A percentile compares a stretch with the other conserved stretches of the same genome.
Evolutionary conservation across 2,113 vertebrate genomes (phyloP).

Genomic region (Rutilus rutilus): DNA sequence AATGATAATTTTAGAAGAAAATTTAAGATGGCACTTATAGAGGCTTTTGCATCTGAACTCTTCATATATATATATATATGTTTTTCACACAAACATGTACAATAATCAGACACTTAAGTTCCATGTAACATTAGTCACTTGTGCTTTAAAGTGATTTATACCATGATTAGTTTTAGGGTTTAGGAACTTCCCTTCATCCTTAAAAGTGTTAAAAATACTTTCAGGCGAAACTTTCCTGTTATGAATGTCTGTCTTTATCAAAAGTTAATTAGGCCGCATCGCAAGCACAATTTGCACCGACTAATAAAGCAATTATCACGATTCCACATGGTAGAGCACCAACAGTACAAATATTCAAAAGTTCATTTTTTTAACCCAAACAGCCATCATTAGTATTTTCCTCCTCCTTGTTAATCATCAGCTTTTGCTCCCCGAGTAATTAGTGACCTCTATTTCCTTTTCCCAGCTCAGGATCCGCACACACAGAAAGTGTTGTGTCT

Average conservation of each 20-base stretch:
- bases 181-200: not conserved
- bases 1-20: too few relatives aligned
- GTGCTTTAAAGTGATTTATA: too few relatives aligned
- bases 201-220: not conserved
- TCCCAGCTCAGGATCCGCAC: constrained; percentile 33
- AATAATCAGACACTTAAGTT: too few relatives aligned
- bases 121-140: too few relatives aligned
- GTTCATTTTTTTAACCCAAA: constrained; percentile 6
- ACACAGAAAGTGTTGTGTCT: constrained; percentile 63
- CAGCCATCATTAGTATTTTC: not conserved
- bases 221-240: not conserved
- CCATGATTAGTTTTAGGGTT: too few relatives aligned
- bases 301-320: not conserved
- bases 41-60: too few relatives aligned
- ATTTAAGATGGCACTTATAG: too few relatives aligned
- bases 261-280: not conserved
- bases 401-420: constrained; percentile 24
- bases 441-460: constrained; percentile 34
- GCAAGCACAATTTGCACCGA: not conserved
- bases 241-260: not conserved
- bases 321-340: not conserved
- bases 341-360: not conserved
- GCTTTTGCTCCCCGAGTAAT: constrained; percentile 51
- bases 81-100: too few relatives aligned
- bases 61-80: too few relatives aligned